phyloP scores from a whole-genome alignment of 2,797 vertebrate species.

The Melanogrammus aeglefinus region DNA sequence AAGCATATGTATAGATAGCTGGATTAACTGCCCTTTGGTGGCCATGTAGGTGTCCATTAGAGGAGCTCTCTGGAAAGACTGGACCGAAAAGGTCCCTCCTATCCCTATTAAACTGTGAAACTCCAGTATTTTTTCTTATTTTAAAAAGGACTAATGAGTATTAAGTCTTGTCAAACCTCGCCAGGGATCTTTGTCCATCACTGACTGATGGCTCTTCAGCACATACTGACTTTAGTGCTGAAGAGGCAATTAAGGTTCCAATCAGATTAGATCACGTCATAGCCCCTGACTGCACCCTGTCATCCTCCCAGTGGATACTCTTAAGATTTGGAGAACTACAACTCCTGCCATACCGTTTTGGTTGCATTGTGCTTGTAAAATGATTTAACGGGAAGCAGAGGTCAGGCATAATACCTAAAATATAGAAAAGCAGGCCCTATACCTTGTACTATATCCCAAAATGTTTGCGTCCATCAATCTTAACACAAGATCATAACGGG shows the following conservation, averaged over 20 bases:
- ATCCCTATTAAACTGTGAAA: slow-evolving; percentile 61
- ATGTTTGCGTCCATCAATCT: not conserved
- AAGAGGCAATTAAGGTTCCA: slow-evolving; percentile 68
- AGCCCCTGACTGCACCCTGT: slow-evolving; percentile 50
- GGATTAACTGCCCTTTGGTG: slow-evolving; percentile 15
- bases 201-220: slow-evolving; percentile 56
- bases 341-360: slow-evolving; percentile 8
- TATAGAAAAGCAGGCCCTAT: not conserved
- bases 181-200: slow-evolving; percentile 45
- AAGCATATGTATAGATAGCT: not conserved
- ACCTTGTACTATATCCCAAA: not conserved
- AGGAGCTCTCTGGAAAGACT: slow-evolving; percentile 16
- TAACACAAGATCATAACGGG: slow-evolving; percentile 51
- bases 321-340: slow-evolving; percentile 10
- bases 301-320: slow-evolving; percentile 20
- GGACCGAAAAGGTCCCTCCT: slow-evolving; percentile 35
- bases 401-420: not conserved
- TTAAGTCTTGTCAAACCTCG: slow-evolving; percentile 66
- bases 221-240: slow-evolving; percentile 61
- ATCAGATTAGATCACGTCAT: slow-evolving; percentile 72
- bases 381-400: not conserved
- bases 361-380: slow-evolving; percentile 9
- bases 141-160: slow-evolving; percentile 64
- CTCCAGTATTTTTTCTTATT: slow-evolving; percentile 49
- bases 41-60: slow-evolving; percentile 37